Base-by-base conservation (phyloP, 2,797 vertebrate genomes). In the Thripadectes ignobilis region DNA sequence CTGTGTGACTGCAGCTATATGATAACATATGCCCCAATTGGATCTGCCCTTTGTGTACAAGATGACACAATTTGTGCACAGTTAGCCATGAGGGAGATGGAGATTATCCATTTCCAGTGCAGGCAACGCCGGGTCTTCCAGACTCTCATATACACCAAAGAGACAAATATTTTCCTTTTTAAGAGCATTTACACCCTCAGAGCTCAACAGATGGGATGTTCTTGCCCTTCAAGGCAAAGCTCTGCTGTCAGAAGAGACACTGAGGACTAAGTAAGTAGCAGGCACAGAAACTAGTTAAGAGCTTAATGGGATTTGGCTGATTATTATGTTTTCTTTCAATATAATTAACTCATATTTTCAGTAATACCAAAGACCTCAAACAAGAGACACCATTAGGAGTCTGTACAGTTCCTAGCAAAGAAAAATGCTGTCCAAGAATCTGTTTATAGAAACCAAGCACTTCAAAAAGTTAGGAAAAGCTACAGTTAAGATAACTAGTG, bases 1-100 rank as follows among this genome's bases (percentile, higher is more conserved):
- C 89, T 95, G 95, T 92, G 94, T 92, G 93, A 93, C 83, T 96
- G 80, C 61, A 68, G 83, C 94, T 95, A 74, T 95, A 77, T 3
- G 95, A 94, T 95, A 96, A 93, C 94, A 92, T 76, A 87, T 95
- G 85, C 77, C 92, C 90, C 91, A 87, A 58, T 89, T 16, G 43
- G 89, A 88, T 93, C 83, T 93, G 85, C 91, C 93, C 93, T 93
- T 95, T 94, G 95, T 90, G 94, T 72, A 74, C 23, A 13, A 86
- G 88, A 90, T 85, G 91, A 76, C 89, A 94, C 63, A 76, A 92
- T 96, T 95, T 94, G 85, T 90, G 92, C 51, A 46, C 61, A 93
- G 94, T 10, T 94, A 76, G 94, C 88, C 92, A 94, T 86, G 85
- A 97, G 93, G 94, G 94, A 94, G 66, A 88, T 12, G 14, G 82